Evolutionary conservation across 1,140 invertebrate genomes (phyloP).

Genomic region (Penaeus indicus): DNA sequence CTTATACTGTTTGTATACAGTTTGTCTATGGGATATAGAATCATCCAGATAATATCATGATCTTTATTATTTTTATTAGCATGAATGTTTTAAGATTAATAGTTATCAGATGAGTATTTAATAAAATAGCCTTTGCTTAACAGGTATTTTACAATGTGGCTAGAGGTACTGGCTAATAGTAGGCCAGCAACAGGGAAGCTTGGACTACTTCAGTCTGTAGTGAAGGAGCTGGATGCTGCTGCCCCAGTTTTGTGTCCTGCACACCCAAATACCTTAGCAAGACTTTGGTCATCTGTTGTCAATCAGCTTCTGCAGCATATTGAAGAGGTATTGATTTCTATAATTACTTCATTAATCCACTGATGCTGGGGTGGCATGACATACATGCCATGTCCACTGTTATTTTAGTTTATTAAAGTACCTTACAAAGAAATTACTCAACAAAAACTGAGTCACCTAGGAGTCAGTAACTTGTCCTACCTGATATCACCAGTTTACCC

Average conservation of each 20-base stretch:
- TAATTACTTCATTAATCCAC: no score
- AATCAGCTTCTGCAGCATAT: constrained; percentile 29
- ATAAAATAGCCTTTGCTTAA: background rate
- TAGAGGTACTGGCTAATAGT: constrained; percentile 43
- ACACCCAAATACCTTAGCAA: constrained; percentile 18
- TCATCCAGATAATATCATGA: no score
- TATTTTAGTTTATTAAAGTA: no score
- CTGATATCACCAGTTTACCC: no score
- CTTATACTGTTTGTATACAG: background rate
- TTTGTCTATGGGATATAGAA: background rate
- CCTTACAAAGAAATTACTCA: no score
- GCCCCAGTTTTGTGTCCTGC: constrained; percentile 17
- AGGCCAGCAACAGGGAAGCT: constrained; percentile 50
- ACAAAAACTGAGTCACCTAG: no score
- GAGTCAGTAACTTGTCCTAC: no score
- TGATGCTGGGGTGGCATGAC: no score
- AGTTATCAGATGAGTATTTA: background rate
- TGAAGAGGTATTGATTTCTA: constrained; percentile 16
- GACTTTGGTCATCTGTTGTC: constrained; percentile 31
- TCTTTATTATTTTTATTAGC: no score
- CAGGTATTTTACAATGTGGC: constrained; percentile 51
- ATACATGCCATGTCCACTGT: no score
- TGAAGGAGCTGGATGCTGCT: constrained; percentile 41
- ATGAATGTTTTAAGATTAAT: no score
- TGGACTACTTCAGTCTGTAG: constrained; percentile 37